These are phyloP conservation scores for Saiga tatarica DNA, from an alignment of 2,113 vertebrate species.

Conservation along the genomic window DNA sequence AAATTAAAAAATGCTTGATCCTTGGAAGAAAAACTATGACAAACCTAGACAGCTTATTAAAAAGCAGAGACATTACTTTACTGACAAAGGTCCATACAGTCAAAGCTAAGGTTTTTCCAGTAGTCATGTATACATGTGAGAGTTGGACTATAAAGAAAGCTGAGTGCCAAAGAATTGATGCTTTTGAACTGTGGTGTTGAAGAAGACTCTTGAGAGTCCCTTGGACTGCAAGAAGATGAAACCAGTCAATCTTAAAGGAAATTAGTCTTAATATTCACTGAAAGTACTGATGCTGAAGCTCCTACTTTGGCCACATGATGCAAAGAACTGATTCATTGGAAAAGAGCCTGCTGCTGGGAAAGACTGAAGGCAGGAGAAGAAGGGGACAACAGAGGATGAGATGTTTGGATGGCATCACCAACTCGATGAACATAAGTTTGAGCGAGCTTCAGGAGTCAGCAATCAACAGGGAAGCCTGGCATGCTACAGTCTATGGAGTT, in stretches of 20 bases:
- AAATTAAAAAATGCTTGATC: too few species aligned
- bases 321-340: not conserved
- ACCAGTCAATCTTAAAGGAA: not conserved
- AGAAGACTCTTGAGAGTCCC: not conserved
- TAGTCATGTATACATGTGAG: not conserved
- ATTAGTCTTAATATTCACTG: not conserved
- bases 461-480: not conserved
- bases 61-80: not conserved
- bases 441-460: accelerated
- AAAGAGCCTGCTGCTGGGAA: not conserved
- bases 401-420: not conserved
- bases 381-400: not conserved
- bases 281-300: not conserved
- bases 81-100: not conserved
- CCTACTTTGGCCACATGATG: not conserved
- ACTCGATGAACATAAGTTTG: not conserved
- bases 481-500: not conserved
- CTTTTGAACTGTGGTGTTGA: not conserved
- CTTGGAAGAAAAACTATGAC: not conserved
- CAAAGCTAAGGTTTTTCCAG: not conserved
- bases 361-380: not conserved
- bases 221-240: not conserved
- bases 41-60: not conserved
- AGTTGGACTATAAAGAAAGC: not conserved
- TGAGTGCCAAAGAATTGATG: accelerated